Evolutionary conservation across 2,888 invertebrate species (phyloP).

Genomic region (Catocala fraxini): DNA sequence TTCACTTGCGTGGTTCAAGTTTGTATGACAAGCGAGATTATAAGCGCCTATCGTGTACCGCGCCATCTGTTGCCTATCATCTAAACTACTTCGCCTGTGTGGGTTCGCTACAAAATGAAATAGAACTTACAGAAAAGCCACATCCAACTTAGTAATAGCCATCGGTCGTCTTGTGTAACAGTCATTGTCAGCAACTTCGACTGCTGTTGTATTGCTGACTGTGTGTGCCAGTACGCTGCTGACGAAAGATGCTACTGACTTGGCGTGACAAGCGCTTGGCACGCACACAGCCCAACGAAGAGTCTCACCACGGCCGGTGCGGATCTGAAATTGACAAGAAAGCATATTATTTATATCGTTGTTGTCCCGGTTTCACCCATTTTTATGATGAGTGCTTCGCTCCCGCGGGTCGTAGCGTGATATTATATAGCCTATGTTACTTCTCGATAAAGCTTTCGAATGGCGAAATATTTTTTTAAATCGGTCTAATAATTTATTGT

Average conservation of each 20-base stretch:
- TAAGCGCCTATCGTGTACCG: too few species aligned
- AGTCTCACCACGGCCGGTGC: slow-evolving; percentile 80
- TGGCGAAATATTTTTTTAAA: too few species aligned
- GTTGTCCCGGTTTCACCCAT: too few species aligned
- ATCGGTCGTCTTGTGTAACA: slow-evolving; percentile 81
- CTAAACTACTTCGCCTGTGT: too few species aligned
- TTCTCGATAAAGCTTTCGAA: too few species aligned
- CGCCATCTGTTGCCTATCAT: too few species aligned
- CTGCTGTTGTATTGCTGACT: slow-evolving; percentile 78
- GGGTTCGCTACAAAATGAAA: not conserved
- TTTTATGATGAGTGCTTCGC: too few species aligned
- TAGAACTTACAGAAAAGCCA: slow-evolving; percentile 75
- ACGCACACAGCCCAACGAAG: slow-evolving; percentile 90
- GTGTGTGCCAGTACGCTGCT: slow-evolving; percentile 74
- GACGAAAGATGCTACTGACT: slow-evolving; percentile 85
- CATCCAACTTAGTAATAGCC: slow-evolving; percentile 72
- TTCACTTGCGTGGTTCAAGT: too few species aligned
- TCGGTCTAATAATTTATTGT: too few species aligned
- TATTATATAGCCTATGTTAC: too few species aligned
- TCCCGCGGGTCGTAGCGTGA: too few species aligned
- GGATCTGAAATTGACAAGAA: slow-evolving; percentile 58
- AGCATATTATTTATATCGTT: not conserved
- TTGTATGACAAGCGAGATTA: too few species aligned
- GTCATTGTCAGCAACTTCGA: slow-evolving; percentile 78
- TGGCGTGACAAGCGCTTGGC: slow-evolving; percentile 86